A percentile compares a stretch with the other conserved stretches of the same genome.
These are phyloP conservation scores for Diceros bicornis DNA, from an alignment of 2,797 vertebrate genomes.

Conservation along the genomic window DNA sequence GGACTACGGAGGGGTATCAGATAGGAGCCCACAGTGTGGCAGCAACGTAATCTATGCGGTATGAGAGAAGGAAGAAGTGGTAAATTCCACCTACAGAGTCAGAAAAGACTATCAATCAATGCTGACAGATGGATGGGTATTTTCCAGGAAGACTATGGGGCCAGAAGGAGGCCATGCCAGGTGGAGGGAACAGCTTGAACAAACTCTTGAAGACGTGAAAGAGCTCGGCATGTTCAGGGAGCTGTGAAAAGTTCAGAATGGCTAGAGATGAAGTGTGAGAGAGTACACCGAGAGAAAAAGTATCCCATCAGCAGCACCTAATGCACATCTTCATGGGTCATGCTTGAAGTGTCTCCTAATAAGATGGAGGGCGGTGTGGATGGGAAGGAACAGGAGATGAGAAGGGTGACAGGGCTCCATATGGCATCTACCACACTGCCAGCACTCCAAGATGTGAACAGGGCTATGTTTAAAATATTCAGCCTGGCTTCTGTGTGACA, in stretches of 20 bases:
- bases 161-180: constrained; percentile 28
- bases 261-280: neutral
- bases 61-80: neutral
- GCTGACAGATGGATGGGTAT: constrained; percentile 37
- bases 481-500: constrained; percentile 60
- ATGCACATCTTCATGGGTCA: neutral
- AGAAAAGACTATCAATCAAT: neutral
- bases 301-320: neutral
- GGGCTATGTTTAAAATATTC: constrained; percentile 66
- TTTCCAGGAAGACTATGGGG: constrained; percentile 18
- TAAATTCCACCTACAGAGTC: neutral
- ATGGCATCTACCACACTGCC: constrained; percentile 24
- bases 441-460: constrained; percentile 48
- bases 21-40: neutral
- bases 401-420: constrained; percentile 52
- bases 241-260: neutral
- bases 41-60: neutral
- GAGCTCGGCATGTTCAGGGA: neutral
- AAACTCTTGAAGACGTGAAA: neutral
- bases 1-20: neutral
- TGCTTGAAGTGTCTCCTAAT: neutral
- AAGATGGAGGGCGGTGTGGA: neutral
- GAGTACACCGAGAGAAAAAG: neutral
- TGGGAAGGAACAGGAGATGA: neutral
- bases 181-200: constrained; percentile 33